These are phyloP conservation scores for Plecturocebus donacophilus DNA, from an alignment of 2,113 vertebrate species.

Conservation along the genomic window DNA sequence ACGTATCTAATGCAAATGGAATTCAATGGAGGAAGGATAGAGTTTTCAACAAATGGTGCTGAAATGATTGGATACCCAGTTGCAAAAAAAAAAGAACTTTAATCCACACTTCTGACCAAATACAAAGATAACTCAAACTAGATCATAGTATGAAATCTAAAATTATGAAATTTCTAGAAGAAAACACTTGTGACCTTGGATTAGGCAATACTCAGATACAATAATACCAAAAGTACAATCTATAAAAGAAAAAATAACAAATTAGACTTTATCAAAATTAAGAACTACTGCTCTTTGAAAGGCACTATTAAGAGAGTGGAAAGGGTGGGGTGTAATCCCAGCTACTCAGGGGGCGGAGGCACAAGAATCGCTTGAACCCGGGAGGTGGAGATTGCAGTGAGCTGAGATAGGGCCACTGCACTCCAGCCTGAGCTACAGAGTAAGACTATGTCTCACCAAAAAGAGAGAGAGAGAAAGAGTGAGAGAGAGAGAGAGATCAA, in stretches of 20 bases:
- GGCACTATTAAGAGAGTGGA: neutral
- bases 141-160: neutral
- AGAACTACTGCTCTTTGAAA: neutral
- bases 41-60: neutral
- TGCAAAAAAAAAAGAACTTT: neutral
- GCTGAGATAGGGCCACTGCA: neutral
- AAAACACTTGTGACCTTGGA: neutral
- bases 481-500: neutral
- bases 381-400: neutral
- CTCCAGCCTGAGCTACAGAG: neutral
- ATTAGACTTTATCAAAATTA: conserved; percentile 10
- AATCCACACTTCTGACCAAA: neutral
- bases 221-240: neutral
- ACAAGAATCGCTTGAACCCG: neutral
- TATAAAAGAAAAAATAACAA: neutral
- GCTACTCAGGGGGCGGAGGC: neutral
- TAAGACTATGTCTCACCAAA: neutral
- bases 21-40: neutral
- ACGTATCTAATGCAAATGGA: neutral
- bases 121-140: neutral
- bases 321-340: neutral
- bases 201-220: neutral
- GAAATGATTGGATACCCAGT: neutral
- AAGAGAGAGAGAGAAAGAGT: neutral
- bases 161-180: neutral